Evolutionary conservation across 2,888 invertebrate species (phyloP), one percentile per base, ranked within the genome.

Genomic region (Zhuqinia jingwanae): DNA sequence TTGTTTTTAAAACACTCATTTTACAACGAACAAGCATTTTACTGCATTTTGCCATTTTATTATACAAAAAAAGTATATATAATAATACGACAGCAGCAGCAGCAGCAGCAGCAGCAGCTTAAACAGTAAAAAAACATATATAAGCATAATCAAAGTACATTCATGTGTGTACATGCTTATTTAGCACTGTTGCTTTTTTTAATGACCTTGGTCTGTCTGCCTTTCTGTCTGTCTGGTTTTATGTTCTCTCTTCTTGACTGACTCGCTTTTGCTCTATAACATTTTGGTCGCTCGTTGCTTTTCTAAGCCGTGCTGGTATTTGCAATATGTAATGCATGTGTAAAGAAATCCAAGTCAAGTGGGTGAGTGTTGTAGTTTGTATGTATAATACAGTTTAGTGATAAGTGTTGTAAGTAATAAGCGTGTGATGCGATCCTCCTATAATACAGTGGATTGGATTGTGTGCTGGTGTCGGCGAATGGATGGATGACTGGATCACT

Each of bases 121-220:
- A n/a, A n/a, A n/a, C n/a, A n/a, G n/a, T n/a, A n/a, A n/a, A n/a
- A n/a, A n/a, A n/a, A n/a, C n/a, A n/a, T n/a, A n/a, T n/a, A n/a
- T n/a, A n/a, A n/a, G n/a, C n/a, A n/a, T n/a, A n/a, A n/a, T n/a
- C n/a, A n/a, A n/a, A n/a, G n/a, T n/a, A n/a, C n/a, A n/a, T n/a
- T n/a, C n/a, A n/a, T n/a, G n/a, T n/a, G 20, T 15, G 45, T 45
- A 70, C 6, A 50, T 73, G 70, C 70, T 73, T 68, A 68, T 68
- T 73, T 56, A 76, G 53, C 76, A 30, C 60, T 77, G 60, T 42
- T 77, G 82, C 68, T 77, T 77, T 82, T n/a, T 75, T 76, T 65
- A 56, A 68, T 84, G 84, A 84, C 84, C 84, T 84, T 84, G 84
- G 84, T 84, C 65, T 84, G 84, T 84, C 84, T 84, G 84, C 84